These are phyloP conservation scores for Pangasius krempfi DNA, from an alignment of 2,797 vertebrate species.

Conservation along the genomic window DNA sequence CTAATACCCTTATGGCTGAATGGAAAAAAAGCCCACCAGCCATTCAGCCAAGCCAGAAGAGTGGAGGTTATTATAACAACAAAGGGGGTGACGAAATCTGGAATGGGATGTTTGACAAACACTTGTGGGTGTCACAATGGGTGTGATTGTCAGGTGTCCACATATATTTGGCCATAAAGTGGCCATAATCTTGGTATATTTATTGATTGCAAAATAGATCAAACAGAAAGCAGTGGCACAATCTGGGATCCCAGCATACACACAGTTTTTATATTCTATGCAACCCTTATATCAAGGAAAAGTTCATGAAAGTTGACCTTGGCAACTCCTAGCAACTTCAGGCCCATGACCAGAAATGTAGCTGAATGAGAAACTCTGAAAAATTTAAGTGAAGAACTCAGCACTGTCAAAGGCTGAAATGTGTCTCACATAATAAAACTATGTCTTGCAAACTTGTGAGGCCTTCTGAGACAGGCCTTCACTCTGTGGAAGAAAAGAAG, in stretches of 20 bases:
- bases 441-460: not conserved
- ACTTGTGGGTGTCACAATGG: not conserved
- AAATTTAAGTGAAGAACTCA: conserved; percentile 11
- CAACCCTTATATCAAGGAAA: not conserved
- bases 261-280: not conserved
- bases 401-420: conserved; percentile 15
- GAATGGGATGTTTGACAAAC: not conserved
- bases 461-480: not conserved
- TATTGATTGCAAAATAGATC: not conserved
- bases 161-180: not conserved
- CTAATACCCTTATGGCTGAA: not conserved
- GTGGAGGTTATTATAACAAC: not conserved
- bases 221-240: not conserved
- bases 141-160: not conserved
- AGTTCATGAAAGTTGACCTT: not conserved
- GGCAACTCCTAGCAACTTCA: not conserved
- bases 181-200: not conserved
- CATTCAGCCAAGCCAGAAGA: no score
- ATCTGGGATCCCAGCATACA: not conserved
- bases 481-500: not conserved
- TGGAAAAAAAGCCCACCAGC: not conserved
- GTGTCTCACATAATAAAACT: conserved; percentile 31
- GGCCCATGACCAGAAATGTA: conserved; percentile 4
- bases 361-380: not conserved
- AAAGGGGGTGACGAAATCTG: not conserved